These are phyloP conservation scores for Ennomos erosarius DNA, from an alignment of 2,888 invertebrate species.

Conservation along the genomic window DNA sequence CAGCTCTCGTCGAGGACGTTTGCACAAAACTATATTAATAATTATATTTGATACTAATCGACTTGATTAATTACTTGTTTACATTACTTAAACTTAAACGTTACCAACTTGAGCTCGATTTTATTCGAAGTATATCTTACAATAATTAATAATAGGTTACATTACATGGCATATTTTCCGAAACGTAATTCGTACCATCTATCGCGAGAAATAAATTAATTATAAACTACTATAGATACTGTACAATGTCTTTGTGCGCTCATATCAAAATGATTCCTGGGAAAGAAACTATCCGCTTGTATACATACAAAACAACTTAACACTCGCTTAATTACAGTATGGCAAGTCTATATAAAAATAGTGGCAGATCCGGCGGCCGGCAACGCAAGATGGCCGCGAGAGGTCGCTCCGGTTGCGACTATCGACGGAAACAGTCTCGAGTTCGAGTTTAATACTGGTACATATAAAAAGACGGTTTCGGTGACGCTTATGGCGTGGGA, in stretches of 20 bases:
- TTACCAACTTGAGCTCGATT: constrained; percentile 83
- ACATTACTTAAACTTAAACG: constrained; percentile 65
- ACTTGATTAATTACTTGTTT: constrained; percentile 69
- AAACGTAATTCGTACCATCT: constrained; percentile 53
- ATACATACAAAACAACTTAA: constrained; percentile 64
- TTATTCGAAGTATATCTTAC: constrained; percentile 80
- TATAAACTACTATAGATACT: constrained; percentile 68
- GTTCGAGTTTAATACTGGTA: constrained; percentile 60
- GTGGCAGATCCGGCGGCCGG: constrained; percentile 69
- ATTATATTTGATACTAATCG: constrained; percentile 66
- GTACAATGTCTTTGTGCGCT: constrained; percentile 81
- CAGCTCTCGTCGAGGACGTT: constrained; percentile 78
- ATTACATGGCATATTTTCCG: constrained; percentile 53
- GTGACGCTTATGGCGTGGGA: constrained; percentile 67
- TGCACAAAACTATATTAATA: constrained; percentile 71
- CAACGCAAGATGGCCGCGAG: constrained; percentile 66
- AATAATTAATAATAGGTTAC: constrained; percentile 57
- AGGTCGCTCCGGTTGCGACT: constrained; percentile 61
- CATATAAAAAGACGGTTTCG: constrained; percentile 81
- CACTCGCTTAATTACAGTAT: constrained; percentile 67
- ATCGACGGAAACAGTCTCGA: constrained; percentile 78
- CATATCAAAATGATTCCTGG: constrained; percentile 73
- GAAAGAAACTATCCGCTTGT: constrained; percentile 64
- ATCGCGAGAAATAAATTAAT: constrained; percentile 63
- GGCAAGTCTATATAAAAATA: constrained; percentile 80